These are phyloP conservation scores for Elanoides forficatus DNA, from an alignment of 2,113 vertebrate genomes.

Conservation along the genomic window DNA sequence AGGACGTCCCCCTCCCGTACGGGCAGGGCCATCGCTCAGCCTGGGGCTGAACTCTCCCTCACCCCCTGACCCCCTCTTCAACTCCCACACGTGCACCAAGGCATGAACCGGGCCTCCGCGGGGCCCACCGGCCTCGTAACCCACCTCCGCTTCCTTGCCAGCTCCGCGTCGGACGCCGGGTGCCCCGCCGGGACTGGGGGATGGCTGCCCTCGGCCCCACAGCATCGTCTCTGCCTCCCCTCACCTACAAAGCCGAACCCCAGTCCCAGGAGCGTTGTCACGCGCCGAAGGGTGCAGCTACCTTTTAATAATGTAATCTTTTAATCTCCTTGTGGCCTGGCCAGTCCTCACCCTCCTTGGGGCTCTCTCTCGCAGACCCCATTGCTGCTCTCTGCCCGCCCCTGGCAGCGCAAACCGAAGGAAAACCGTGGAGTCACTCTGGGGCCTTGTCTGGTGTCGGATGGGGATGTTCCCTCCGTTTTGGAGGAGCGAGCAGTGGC, in stretches of 20 bases:
- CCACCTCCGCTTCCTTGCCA: neutral
- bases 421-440: neutral
- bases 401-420: neutral
- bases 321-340: neutral
- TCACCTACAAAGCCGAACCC: rapidly evolving
- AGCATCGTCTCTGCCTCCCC: neutral
- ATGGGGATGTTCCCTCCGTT: neutral
- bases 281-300: rapidly evolving
- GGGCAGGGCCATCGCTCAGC: slow-evolving; percentile 57
- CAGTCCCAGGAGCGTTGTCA: rapidly evolving
- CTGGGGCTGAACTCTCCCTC: slow-evolving; percentile 78
- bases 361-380: neutral
- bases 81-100: slow-evolving; percentile 62
- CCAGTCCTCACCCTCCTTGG: neutral
- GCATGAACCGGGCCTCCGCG: slow-evolving; percentile 57
- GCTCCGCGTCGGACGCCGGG: neutral
- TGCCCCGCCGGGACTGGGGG: rapidly evolving
- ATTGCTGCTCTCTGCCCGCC: rapidly evolving
- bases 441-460: neutral
- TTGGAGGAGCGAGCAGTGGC: neutral
- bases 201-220: neutral
- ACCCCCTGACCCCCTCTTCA: slow-evolving; percentile 81
- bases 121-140: neutral
- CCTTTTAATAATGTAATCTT: neutral
- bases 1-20: slow-evolving; percentile 1